These are phyloP conservation scores for Alosa alosa DNA, from an alignment of 2,113 vertebrate genomes.

Conservation along the genomic window DNA sequence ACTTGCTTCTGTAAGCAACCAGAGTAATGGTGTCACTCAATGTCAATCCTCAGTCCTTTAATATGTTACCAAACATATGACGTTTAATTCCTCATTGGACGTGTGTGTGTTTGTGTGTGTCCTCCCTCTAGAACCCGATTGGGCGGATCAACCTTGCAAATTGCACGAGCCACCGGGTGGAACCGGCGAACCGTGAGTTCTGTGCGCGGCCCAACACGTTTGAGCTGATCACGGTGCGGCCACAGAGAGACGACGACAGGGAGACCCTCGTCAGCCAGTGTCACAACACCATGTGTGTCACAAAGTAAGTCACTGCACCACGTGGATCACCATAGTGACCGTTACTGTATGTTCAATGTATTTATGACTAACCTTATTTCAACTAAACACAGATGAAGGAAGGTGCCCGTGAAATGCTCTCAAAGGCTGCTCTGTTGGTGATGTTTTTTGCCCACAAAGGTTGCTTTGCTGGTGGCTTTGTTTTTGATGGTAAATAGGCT, in stretches of 20 bases:
- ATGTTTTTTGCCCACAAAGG: no score
- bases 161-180: slow-evolving; percentile 86
- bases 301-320: not conserved
- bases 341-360: no score
- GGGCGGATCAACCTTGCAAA: slow-evolving; percentile 89
- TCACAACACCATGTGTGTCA: slow-evolving; percentile 87
- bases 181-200: slow-evolving; percentile 91
- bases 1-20: no score
- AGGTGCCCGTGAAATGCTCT: no score
- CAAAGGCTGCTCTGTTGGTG: no score
- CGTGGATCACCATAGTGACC: not conserved
- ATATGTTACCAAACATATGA: not conserved
- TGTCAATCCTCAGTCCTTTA: no score
- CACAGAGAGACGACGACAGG: slow-evolving; percentile 85
- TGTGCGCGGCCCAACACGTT: slow-evolving; percentile 94
- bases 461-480: no score
- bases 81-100: not conserved
- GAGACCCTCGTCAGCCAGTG: slow-evolving; percentile 95
- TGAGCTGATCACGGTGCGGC: slow-evolving; percentile 89
- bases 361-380: no score
- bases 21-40: no score
- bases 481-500: no score
- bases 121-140: slow-evolving; percentile 77
- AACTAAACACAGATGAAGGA: not conserved
- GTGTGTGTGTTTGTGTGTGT: not conserved